Base-by-base conservation (phyloP, 2,888 invertebrate species). In the Drosophila vallismaia region DNA sequence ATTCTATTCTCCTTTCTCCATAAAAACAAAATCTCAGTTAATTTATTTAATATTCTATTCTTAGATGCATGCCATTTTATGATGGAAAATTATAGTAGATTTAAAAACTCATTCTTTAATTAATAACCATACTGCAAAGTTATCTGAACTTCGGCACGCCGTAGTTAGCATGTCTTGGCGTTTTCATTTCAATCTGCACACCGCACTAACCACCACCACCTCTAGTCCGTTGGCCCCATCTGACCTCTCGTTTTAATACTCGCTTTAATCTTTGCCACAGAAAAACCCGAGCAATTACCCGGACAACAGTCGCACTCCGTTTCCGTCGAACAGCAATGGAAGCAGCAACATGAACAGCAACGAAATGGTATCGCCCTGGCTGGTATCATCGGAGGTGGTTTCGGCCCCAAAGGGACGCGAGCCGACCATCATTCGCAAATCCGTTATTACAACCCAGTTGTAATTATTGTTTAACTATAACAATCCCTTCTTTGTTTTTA, bases 361-460 rank as follows among this genome's bases (percentile, higher is more conserved):
- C 67, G 94, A 94, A 9, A 95, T 95, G 89, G 92, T 96, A 3
- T 96, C 96, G 3, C 97, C 97, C 0, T 97, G 97, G 97, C 92
- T 97, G 72, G 97, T 97, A 40, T 94, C 95, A 36, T 94, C 95
- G 10, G 95, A 95, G 86, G 94, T 95, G 19, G 93, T 94, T 36
- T 94, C 95, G 48, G 93, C 93, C 69, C 94, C 79, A 93, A 95
- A 89, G 93, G 94, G 88, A 92, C 94, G 86, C 93, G 94, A 94
- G 73, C 94, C 94, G 50, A 94, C 94, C 57, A 95, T 96, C 77
- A 95, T 96, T 88, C 94, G 96, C 79, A 97, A 96, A 92, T 96
- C 96, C 70, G 97, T 97, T 86, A 97, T 97, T 82, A 97, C 96
- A 75, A 97, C 97, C 71, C 97, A 97, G 92, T 93, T 97, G 84